Percentiles rank a stretch among this genome's conserved stretches.
phyloP scores from a whole-genome alignment of 2,888 invertebrate species.

The Callosobruchus maculatus region DNA sequence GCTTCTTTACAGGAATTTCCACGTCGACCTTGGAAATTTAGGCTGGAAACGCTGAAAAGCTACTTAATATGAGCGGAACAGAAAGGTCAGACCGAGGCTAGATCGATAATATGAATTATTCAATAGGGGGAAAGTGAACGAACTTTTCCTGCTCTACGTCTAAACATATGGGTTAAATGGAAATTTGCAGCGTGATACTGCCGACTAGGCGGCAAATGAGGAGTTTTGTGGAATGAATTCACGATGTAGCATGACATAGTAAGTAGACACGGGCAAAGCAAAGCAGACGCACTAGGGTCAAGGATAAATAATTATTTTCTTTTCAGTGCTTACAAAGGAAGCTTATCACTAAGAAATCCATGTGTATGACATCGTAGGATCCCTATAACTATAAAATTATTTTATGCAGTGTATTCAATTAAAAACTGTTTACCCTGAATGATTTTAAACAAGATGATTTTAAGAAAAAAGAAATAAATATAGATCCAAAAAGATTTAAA shows the following conservation, averaged over 20 bases:
- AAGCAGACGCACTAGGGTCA: neutral
- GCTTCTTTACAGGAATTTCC: slow-evolving; percentile 10
- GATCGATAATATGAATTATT: slow-evolving; percentile 52
- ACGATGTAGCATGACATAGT: neutral
- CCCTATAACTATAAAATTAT: too few relatives aligned
- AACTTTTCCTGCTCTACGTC: slow-evolving; percentile 44
- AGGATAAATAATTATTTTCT: too few relatives aligned
- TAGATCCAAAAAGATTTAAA: too few relatives aligned
- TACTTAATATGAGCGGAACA: slow-evolving; percentile 50
- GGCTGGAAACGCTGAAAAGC: slow-evolving; percentile 35
- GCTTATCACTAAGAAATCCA: too few relatives aligned
- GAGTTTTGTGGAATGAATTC: slow-evolving; percentile 9
- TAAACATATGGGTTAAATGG: slow-evolving; percentile 48
- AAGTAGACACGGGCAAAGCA: neutral
- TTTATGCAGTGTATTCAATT: too few relatives aligned
- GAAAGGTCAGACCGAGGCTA: slow-evolving; percentile 49
- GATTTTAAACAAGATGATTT: too few relatives aligned
- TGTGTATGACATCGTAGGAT: too few relatives aligned
- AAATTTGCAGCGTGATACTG: slow-evolving; percentile 23
- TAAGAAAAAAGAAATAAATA: too few relatives aligned
- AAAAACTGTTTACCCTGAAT: too few relatives aligned
- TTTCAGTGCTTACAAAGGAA: too few relatives aligned
- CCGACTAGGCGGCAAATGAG: slow-evolving; percentile 12
- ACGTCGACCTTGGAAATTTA: slow-evolving; percentile 37
- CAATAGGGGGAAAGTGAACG: slow-evolving; percentile 52